phyloP scores from a whole-genome alignment of 2,797 vertebrate genomes.

The Selene dorsalis region DNA sequence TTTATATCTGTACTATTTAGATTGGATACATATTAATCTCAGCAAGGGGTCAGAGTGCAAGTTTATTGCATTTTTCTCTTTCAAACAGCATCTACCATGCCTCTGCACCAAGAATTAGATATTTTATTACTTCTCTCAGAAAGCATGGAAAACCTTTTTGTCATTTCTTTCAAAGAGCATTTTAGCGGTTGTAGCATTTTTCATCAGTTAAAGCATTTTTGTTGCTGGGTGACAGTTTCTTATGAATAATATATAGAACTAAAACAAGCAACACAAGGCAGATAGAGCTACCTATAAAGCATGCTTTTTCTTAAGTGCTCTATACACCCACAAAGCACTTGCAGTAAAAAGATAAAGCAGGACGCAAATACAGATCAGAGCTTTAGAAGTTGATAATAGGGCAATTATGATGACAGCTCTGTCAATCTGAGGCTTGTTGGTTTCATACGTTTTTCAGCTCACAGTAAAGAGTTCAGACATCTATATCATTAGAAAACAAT shows the following conservation, averaged over 20 bases:
- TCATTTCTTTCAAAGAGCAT: background rate
- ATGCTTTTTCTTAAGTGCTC: background rate
- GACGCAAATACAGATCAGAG: background rate
- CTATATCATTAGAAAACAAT: background rate
- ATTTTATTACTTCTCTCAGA: conserved; percentile 14
- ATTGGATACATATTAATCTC: conserved; percentile 6
- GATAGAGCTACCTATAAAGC: background rate
- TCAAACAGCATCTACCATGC: background rate
- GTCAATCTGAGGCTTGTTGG: background rate
- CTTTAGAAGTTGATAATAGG: background rate
- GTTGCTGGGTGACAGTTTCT: background rate
- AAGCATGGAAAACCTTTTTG: background rate
- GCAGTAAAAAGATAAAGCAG: background rate
- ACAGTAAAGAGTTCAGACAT: background rate
- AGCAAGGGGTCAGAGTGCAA: conserved; percentile 7
- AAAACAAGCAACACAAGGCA: background rate
- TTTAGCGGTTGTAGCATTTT: background rate
- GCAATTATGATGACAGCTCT: conserved; percentile 4
- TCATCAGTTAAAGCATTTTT: background rate
- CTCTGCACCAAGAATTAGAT: background rate
- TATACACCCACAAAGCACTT: background rate
- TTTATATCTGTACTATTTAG: conserved; percentile 10
- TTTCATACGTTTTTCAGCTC: background rate
- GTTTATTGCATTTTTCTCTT: conserved; percentile 5
- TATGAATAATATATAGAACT: background rate